phyloP scores from a whole-genome alignment of 1,140 invertebrate genomes.

The Elymnias hypermnestra region DNA sequence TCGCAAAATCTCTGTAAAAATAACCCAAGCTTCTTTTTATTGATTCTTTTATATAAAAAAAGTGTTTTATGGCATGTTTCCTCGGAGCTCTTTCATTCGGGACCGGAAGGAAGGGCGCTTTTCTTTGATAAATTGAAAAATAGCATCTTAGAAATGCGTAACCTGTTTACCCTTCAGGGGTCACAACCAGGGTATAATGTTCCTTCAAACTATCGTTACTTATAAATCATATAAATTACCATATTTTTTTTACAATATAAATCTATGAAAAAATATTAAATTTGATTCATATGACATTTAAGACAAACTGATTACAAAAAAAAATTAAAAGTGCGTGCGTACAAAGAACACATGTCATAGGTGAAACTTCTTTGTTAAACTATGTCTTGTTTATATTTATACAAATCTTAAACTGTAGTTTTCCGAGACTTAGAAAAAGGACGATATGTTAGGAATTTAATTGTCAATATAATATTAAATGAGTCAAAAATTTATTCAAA shows the following conservation, averaged over 20 bases:
- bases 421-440: no score
- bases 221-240: background rate
- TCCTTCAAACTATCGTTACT: background rate
- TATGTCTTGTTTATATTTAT: no score
- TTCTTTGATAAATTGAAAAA: conserved; percentile 68
- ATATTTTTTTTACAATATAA: background rate
- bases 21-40: conserved; percentile 13
- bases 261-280: no score
- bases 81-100: conserved; percentile 53
- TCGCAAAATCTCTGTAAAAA: background rate
- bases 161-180: conserved; percentile 29
- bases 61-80: conserved; percentile 53
- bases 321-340: no score
- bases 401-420: no score
- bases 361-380: no score
- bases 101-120: conserved; percentile 56
- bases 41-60: conserved; percentile 21
- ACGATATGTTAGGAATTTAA: no score
- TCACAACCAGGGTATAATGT: background rate
- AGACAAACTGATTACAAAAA: no score
- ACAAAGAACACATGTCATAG: no score
- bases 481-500: no score
- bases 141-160: conserved; percentile 49
- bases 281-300: no score
- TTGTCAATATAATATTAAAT: no score